These are phyloP conservation scores for Enteromius paludinosus DNA, from an alignment of 2,797 vertebrate species.

Conservation along the genomic window DNA sequence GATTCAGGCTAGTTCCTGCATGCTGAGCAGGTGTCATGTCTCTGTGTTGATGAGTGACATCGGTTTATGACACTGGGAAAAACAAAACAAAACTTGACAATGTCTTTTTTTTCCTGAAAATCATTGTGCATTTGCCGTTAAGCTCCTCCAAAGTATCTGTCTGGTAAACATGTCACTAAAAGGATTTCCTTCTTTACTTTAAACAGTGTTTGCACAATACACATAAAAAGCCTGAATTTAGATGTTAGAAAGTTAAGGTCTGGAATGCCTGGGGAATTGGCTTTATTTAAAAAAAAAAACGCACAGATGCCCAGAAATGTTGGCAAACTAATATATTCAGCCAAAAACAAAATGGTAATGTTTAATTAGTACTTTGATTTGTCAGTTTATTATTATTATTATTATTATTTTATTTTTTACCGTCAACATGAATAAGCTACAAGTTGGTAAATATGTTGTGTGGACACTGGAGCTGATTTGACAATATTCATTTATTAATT, in stretches of 20 bases:
- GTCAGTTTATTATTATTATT: background rate
- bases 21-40: conserved; percentile 57
- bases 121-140: background rate
- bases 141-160: background rate
- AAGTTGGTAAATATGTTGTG: background rate
- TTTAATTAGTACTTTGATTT: background rate
- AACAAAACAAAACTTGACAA: conserved; percentile 70
- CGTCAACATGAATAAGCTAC: background rate
- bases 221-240: background rate
- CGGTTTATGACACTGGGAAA: conserved; percentile 64
- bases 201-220: background rate
- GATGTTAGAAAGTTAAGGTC: background rate
- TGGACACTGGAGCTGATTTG: background rate
- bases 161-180: background rate
- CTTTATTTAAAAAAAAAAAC: background rate
- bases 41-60: conserved; percentile 66
- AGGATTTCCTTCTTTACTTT: background rate
- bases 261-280: background rate
- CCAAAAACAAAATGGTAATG: background rate
- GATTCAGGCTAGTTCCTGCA: conserved; percentile 41
- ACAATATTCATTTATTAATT: background rate
- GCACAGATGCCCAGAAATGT: background rate
- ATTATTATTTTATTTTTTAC: background rate
- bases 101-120: conserved; percentile 31
- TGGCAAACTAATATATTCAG: background rate